These are phyloP conservation scores for Eupithecia tripunctaria DNA, from an alignment of 2,888 invertebrate species.

Conservation along the genomic window DNA sequence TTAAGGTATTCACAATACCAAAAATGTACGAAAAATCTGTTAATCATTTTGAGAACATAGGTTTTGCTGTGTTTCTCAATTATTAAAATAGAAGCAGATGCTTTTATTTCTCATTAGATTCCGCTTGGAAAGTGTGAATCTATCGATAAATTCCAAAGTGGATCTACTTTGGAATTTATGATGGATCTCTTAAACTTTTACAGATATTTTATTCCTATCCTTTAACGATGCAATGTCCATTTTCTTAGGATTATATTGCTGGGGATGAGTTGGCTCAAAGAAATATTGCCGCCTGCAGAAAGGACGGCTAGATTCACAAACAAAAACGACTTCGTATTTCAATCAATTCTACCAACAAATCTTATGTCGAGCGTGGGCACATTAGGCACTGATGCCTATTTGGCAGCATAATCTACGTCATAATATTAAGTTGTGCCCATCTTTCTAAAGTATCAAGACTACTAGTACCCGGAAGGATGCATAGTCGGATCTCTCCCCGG, in stretches of 20 bases:
- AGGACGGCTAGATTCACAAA: neutral
- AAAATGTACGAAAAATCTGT: too few species aligned
- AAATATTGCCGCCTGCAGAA: neutral
- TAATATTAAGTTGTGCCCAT: neutral
- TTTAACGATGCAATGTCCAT: neutral
- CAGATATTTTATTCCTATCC: neutral
- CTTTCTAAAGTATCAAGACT: slow-evolving; percentile 57
- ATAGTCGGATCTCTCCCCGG: slow-evolving; percentile 59
- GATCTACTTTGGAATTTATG: too few species aligned
- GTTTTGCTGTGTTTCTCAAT: too few species aligned
- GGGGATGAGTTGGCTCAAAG: neutral
- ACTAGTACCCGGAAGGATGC: slow-evolving; percentile 35
- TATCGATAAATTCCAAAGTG: too few species aligned
- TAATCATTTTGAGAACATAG: too few species aligned
- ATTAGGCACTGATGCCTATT: neutral
- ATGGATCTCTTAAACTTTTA: too few species aligned
- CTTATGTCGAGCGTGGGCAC: neutral
- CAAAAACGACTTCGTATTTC: neutral
- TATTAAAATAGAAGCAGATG: too few species aligned
- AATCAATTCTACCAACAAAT: neutral
- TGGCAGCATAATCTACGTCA: too few species aligned
- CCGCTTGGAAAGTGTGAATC: too few species aligned
- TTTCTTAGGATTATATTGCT: neutral
- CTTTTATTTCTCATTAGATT: too few species aligned
- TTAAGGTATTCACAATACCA: neutral